Conservation (phyloP, 2,113 vertebrate genomes). For the Sorex araneus region DNA sequence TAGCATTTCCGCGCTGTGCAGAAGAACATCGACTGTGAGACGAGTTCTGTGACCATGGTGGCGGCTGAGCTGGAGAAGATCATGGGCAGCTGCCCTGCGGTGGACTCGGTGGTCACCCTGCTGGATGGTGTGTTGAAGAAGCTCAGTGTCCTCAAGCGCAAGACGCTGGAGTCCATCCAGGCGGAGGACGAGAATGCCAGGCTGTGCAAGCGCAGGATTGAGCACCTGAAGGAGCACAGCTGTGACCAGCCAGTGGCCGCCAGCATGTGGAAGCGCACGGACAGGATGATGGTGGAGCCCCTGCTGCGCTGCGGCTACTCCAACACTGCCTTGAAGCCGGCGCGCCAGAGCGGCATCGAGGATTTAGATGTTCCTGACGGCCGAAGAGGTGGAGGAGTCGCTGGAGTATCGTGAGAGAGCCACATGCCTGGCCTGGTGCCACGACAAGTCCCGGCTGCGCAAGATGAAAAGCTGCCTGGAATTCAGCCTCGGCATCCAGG, state of each 20-base stretch:
- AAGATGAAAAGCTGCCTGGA: slow-evolving; percentile 99
- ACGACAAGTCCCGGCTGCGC: slow-evolving; percentile 97
- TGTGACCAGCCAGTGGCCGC: slow-evolving; percentile 96
- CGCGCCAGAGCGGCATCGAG: slow-evolving; percentile 98
- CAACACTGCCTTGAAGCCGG: slow-evolving; percentile 97
- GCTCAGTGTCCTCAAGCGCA: slow-evolving; percentile 97
- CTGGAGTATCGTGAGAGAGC: slow-evolving; percentile 98
- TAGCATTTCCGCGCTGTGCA: slow-evolving; percentile 98
- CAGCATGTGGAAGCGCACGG: slow-evolving; percentile 98
- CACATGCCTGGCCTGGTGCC: slow-evolving; percentile 99
- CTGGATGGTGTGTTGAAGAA: slow-evolving; percentile 99
- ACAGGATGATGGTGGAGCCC: slow-evolving; percentile 99
- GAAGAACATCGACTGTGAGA: slow-evolving; percentile 98
- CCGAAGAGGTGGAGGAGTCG: slow-evolving; percentile 99
- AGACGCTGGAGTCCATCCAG: slow-evolving; percentile 99
- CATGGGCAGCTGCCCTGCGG: slow-evolving; percentile 95
- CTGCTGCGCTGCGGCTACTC: slow-evolving; percentile 98
- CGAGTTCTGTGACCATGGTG: slow-evolving; percentile 98
- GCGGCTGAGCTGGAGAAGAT: slow-evolving; percentile 99
- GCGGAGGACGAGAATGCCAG: slow-evolving; percentile 99
- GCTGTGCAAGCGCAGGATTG: slow-evolving; percentile 97
- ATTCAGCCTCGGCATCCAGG: slow-evolving; percentile 99
- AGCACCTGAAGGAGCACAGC: slow-evolving; percentile 98
- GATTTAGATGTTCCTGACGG: slow-evolving; percentile 99
- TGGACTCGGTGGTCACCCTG: slow-evolving; percentile 97